phyloP scores from a whole-genome alignment of 2,113 vertebrate species.

The Hippocampus guttulatus region DNA sequence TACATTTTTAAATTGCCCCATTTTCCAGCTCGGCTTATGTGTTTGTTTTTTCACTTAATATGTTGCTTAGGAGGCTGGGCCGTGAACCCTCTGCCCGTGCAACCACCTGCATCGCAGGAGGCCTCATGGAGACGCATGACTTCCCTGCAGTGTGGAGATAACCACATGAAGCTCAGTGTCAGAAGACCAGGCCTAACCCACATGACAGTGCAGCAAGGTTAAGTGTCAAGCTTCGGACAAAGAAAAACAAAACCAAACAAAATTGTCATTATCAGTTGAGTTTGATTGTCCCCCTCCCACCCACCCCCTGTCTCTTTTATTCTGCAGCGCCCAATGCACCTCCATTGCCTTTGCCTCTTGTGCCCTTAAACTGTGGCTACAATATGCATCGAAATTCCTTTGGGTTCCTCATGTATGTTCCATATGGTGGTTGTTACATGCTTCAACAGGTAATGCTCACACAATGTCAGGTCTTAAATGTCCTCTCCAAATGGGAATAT shows the following conservation, averaged over 20 bases:
- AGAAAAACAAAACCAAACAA: not conserved
- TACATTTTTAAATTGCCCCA: not conserved
- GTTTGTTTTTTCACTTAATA: not conserved
- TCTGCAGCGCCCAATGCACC: constrained; percentile 13
- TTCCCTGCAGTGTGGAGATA: constrained; percentile 29
- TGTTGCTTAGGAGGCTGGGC: constrained; percentile 21
- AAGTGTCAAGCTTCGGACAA: not conserved
- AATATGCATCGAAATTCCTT: constrained; percentile 28
- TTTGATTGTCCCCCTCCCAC: not conserved
- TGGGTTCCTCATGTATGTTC: constrained; percentile 38
- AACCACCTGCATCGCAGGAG: not conserved
- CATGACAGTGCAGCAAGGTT: constrained; percentile 46
- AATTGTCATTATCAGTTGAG: not conserved
- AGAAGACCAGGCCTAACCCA: constrained; percentile 18
- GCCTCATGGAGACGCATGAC: constrained; percentile 25
- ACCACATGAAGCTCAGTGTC: constrained; percentile 48
- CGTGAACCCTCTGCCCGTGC: not conserved
- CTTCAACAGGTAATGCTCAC: constrained; percentile 38
- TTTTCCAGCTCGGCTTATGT: not conserved
- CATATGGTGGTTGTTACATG: constrained; percentile 54
- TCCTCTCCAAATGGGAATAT: too few relatives aligned
- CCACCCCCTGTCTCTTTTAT: too few relatives aligned
- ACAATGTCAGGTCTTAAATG: not conserved
- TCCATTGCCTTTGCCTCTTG: constrained; percentile 34
- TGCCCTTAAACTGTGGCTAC: constrained; percentile 59